These are phyloP conservation scores for Drosophila ogumai DNA, from an alignment of 1,140 invertebrate species.

Conservation along the genomic window DNA sequence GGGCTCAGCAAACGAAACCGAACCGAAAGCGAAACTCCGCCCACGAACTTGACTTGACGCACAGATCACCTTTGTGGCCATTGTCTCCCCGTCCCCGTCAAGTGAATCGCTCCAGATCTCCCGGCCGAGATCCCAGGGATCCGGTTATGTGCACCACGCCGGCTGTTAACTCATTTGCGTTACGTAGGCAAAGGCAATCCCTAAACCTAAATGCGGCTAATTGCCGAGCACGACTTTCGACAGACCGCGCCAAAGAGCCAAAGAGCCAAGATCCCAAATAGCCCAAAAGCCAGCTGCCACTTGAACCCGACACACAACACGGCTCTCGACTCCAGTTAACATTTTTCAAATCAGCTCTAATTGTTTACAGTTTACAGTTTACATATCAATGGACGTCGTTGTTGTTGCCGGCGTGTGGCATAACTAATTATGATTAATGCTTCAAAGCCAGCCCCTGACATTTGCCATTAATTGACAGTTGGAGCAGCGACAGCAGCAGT, in stretches of 20 bases:
- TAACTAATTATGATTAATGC: constrained; percentile 83
- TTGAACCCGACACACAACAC: constrained; percentile 52
- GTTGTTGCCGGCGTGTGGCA: constrained; percentile 69
- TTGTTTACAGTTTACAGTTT: constrained; percentile 80
- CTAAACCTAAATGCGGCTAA: constrained; percentile 67
- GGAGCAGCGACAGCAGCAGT: constrained; percentile 36
- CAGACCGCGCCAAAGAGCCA: constrained; percentile 29
- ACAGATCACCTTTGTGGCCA: constrained; percentile 41
- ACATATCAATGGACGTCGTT: constrained; percentile 66
- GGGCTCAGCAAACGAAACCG: constrained; percentile 56
- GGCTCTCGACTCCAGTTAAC: constrained; percentile 22
- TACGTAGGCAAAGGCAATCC: constrained; percentile 56
- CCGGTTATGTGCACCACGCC: constrained; percentile 64
- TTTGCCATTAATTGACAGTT: constrained; percentile 76
- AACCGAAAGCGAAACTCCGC: constrained; percentile 20
- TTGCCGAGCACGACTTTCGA: constrained; percentile 75
- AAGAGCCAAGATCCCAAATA: constrained; percentile 2
- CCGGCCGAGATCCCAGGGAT: constrained; percentile 36
- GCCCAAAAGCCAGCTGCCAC: constrained; percentile 53
- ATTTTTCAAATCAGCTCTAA: constrained; percentile 76
- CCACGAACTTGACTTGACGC: constrained; percentile 60
- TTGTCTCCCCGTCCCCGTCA: constrained; percentile 38
- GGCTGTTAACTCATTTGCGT: constrained; percentile 58
- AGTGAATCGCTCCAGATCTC: constrained; percentile 61
- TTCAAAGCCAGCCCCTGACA: constrained; percentile 67